These are phyloP conservation scores for Gibbula magus DNA, from an alignment of 2,888 invertebrate genomes.

Conservation along the genomic window DNA sequence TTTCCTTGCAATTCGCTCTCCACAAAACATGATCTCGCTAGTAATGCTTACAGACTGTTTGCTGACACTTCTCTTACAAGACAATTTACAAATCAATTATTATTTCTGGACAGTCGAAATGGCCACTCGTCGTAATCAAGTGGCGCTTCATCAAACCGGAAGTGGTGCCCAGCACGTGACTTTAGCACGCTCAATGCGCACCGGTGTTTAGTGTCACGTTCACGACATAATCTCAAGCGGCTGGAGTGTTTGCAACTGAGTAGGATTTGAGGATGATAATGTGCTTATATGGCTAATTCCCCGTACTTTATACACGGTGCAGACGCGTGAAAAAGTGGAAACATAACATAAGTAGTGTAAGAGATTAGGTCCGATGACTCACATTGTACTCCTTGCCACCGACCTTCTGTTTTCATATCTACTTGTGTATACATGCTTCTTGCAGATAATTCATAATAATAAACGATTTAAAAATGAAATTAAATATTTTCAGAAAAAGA, in stretches of 20 bases:
- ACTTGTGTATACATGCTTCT: no score
- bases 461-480: no score
- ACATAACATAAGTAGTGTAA: no score
- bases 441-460: no score
- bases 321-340: no score
- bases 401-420: no score
- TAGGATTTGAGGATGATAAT: not conserved
- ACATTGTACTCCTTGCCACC: no score
- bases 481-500: no score
- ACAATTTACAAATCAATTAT: conserved; percentile 11
- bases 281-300: not conserved
- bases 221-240: not conserved
- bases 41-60: not conserved
- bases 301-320: not conserved
- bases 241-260: not conserved
- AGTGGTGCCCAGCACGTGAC: not conserved
- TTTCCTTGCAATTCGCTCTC: not conserved
- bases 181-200: not conserved
- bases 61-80: conserved; percentile 8
- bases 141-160: conserved; percentile 11
- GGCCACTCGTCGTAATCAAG: not conserved
- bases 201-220: not conserved
- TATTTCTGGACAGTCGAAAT: conserved; percentile 1
- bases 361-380: no score
- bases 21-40: not conserved